Percentiles rank a stretch among this genome's conserved stretches.
Evolutionary conservation across 1,140 invertebrate genomes (phyloP).

Genomic region (Drosophila biarmipes): DNA sequence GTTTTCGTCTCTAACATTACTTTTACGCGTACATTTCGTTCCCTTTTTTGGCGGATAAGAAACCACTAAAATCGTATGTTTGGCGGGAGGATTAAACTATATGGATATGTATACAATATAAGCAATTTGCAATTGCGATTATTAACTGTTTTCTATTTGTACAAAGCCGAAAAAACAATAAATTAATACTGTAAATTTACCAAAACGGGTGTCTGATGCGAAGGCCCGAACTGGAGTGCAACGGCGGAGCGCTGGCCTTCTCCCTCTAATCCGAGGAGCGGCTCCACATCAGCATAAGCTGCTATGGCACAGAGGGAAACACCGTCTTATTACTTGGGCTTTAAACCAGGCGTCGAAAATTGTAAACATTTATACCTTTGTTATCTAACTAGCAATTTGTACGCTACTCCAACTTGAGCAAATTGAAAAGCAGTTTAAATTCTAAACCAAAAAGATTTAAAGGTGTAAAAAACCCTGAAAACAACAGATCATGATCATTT

Average conservation of each 20-base stretch:
- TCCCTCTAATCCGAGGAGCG: neutral
- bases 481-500: no score
- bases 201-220: neutral
- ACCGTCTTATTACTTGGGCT: no score
- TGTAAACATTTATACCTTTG: no score
- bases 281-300: no score
- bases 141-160: slow-evolving; percentile 82
- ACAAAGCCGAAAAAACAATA: slow-evolving; percentile 60
- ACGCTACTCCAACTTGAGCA: no score
- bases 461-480: no score
- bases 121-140: slow-evolving; percentile 58
- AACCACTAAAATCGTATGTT: slow-evolving; percentile 34
- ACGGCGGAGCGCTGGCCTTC: neutral
- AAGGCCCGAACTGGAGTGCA: neutral
- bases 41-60: slow-evolving; percentile 16
- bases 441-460: no score
- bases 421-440: no score
- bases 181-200: slow-evolving; percentile 49
- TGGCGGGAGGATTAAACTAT: slow-evolving; percentile 18
- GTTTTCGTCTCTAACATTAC: slow-evolving; percentile 37
- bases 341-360: no score
- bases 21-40: slow-evolving; percentile 20
- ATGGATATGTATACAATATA: slow-evolving; percentile 29
- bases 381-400: no score
- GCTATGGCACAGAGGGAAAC: no score